Evolutionary conservation across 1,140 invertebrate species (phyloP).

Genomic region (Zaprionus gabonicus): DNA sequence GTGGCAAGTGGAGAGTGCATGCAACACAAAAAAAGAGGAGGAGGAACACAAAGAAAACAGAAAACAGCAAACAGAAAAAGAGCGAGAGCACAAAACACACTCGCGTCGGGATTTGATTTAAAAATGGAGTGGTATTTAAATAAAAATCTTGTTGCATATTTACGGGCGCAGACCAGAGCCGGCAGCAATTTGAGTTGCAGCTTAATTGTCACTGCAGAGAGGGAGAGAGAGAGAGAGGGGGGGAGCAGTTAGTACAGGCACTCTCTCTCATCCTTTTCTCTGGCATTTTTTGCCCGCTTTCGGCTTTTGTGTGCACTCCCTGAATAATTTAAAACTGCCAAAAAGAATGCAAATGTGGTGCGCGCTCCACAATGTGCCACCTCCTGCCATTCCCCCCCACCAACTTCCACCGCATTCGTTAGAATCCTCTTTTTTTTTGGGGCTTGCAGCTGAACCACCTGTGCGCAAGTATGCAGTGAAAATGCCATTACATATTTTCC

Average conservation of each 20-base stretch:
- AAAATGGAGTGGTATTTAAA: conserved; percentile 83
- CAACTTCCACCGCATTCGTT: background rate
- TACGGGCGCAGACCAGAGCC: conserved; percentile 47
- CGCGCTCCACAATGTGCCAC: background rate
- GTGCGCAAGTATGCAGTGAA: conserved; percentile 37
- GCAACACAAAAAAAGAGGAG: conserved; percentile 2
- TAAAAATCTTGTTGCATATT: conserved; percentile 82
- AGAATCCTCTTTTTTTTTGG: conserved; percentile 5
- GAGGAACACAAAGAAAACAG: conserved; percentile 5
- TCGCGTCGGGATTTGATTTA: conserved; percentile 77
- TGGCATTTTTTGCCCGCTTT: conserved; percentile 20
- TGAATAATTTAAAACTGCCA: conserved; percentile 78
- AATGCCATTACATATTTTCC: conserved; percentile 33
- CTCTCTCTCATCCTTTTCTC: background rate
- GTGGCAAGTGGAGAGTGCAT: conserved; percentile 14
- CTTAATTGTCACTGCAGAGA: conserved; percentile 70
- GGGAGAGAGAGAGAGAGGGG: background rate
- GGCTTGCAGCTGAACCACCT: conserved; percentile 15
- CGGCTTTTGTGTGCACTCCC: conserved; percentile 65
- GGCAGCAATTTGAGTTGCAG: conserved; percentile 76
- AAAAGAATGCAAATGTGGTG: conserved; percentile 77
- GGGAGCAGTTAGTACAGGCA: conserved; percentile 12
- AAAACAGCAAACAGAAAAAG: conserved; percentile 4
- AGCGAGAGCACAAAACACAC: background rate
- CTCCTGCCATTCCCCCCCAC: background rate